Conservation (phyloP, 1,140 invertebrate genomes). For the Aphaenogaster rudis region DNA sequence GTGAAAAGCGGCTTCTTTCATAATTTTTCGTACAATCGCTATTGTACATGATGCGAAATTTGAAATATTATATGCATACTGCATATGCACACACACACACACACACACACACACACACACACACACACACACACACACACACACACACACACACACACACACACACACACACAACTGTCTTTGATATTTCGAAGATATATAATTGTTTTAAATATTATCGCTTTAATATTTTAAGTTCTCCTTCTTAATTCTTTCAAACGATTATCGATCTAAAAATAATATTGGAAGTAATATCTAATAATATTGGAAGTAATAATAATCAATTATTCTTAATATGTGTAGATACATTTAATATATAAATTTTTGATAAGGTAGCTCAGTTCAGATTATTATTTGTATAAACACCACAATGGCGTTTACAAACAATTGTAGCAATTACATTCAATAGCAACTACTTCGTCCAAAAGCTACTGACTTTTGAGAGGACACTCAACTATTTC, state of each 20-base stretch:
- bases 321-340: neutral
- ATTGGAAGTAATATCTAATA: neutral
- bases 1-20: neutral
- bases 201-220: neutral
- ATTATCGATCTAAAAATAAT: neutral
- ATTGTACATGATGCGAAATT: neutral
- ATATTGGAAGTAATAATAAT: neutral
- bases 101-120: too few species aligned
- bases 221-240: neutral
- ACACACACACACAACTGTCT: neutral
- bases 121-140: too few species aligned
- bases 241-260: neutral
- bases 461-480: constrained; percentile 33
- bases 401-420: neutral
- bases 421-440: constrained; percentile 36
- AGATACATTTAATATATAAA: neutral
- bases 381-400: constrained; percentile 1
- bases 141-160: neutral
- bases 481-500: constrained; percentile 42
- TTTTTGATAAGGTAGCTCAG: neutral
- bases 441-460: constrained; percentile 13
- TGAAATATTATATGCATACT: too few species aligned
- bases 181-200: neutral
- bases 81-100: too few species aligned
- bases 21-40: neutral